Conservation (phyloP, 1,140 invertebrate species). For the Drosophila funebris region DNA sequence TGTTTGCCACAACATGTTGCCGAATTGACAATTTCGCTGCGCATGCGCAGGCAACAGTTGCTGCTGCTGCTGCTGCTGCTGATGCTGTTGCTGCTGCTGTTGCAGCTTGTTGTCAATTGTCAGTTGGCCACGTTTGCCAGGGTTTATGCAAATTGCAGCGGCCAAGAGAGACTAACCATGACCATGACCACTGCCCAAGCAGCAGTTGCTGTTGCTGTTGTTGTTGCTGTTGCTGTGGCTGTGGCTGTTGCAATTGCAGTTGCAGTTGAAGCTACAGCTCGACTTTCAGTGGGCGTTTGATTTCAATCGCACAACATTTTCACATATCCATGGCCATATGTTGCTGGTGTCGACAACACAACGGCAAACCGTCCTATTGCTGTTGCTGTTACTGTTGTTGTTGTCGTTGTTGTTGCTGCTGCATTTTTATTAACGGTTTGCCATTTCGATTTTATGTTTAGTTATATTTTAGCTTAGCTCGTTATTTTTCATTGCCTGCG, state of each 20-base stretch:
- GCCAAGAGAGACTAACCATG: conserved; percentile 38
- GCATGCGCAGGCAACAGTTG: conserved; percentile 52
- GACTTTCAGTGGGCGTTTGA: conserved; percentile 79
- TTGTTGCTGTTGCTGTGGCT: too few species aligned
- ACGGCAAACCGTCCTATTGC: conserved; percentile 48
- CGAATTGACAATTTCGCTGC: conserved; percentile 78
- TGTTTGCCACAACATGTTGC: conserved; percentile 66
- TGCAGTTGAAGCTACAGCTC: conserved; percentile 9
- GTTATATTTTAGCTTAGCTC: conserved; percentile 73
- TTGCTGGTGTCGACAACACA: conserved; percentile 68
- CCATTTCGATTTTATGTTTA: conserved; percentile 78
- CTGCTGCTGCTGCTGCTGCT: conserved; percentile 31
- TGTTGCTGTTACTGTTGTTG: background rate
- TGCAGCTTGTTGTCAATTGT: conserved; percentile 70
- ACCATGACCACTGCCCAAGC: too few species aligned
- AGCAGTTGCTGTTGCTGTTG: too few species aligned
- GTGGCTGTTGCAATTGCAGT: conserved; percentile 3
- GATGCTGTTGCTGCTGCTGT: conserved; percentile 29
- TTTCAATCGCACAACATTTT: conserved; percentile 79
- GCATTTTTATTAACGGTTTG: conserved; percentile 69
- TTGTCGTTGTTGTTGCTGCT: conserved; percentile 3
- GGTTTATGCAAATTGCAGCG: conserved; percentile 78
- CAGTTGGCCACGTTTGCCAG: conserved; percentile 53
- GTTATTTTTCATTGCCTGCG: conserved; percentile 73
- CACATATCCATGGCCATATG: conserved; percentile 67